Percentiles rank a stretch among this genome's conserved stretches.
These are phyloP conservation scores for Plectropomus leopardus DNA, from an alignment of 2,113 vertebrate species.

Conservation along the genomic window DNA sequence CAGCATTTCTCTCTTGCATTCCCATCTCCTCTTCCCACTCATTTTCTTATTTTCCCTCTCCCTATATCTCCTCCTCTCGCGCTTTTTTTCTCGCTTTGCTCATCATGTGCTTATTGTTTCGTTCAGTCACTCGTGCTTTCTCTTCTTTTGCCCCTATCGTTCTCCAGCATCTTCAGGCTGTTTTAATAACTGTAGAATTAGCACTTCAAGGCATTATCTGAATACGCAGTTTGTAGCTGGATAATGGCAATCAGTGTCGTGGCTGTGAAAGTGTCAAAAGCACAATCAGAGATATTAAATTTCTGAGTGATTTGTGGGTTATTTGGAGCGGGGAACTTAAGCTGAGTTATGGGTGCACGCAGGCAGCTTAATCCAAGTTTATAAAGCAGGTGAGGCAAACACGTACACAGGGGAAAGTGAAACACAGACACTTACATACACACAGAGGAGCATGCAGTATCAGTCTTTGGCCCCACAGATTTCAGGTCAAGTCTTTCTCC, in stretches of 20 bases:
- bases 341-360: constrained; percentile 32
- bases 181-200: constrained; percentile 58
- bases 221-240: constrained; percentile 56
- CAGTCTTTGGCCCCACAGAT: constrained; percentile 59
- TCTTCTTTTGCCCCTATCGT: neutral
- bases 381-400: constrained; percentile 47
- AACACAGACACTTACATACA: constrained; percentile 30
- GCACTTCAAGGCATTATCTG: constrained; percentile 45
- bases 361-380: constrained; percentile 42
- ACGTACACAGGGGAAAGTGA: constrained; percentile 15
- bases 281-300: constrained; percentile 55
- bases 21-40: constrained; percentile 50
- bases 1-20: constrained; percentile 68
- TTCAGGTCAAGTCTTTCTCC: constrained; percentile 70
- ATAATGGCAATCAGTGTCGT: constrained; percentile 51
- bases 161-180: constrained; percentile 27
- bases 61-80: constrained; percentile 20
- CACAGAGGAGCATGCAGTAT: constrained; percentile 53
- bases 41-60: constrained; percentile 38
- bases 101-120: constrained; percentile 28
- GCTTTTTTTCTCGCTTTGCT: constrained; percentile 16
- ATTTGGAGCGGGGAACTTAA: constrained; percentile 41
- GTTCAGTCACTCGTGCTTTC: neutral
- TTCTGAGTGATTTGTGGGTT: constrained; percentile 45
- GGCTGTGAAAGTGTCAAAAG: constrained; percentile 52